Percentiles rank a stretch among this genome's conserved stretches.
Conservation (phyloP, 1,140 invertebrate species). For the Drosophila santomea region DNA sequence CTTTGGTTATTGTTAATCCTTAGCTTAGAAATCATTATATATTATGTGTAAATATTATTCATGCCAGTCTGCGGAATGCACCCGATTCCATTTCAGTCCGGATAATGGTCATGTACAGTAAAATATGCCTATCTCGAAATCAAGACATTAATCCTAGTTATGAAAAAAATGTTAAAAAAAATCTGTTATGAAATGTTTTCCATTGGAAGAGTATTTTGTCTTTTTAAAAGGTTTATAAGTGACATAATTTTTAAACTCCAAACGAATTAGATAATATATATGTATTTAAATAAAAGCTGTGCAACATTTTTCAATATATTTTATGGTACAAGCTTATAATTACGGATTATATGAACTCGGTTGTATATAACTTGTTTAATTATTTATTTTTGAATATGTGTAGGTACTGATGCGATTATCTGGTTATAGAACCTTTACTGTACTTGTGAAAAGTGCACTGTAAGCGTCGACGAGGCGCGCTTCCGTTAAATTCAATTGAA, state of each 20-base stretch:
- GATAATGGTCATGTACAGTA: constrained; percentile 12
- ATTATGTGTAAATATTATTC: constrained; percentile 52
- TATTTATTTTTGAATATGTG: no score
- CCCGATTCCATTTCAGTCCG: constrained; percentile 16
- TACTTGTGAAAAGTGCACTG: constrained; percentile 8
- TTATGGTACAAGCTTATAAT: no score
- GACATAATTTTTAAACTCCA: neutral
- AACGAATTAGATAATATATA: neutral
- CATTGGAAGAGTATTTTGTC: neutral
- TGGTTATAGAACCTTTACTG: neutral
- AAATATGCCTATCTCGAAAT: neutral
- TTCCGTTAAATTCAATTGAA: constrained; percentile 77
- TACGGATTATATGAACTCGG: no score
- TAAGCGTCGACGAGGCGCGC: constrained; percentile 45
- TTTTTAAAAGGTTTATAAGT: neutral
- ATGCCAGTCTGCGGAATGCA: constrained; percentile 6
- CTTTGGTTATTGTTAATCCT: constrained; percentile 49
- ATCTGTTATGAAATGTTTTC: neutral
- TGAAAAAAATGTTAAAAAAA: neutral
- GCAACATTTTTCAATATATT: no score
- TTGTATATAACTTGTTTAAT: no score
- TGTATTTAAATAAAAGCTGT: neutral
- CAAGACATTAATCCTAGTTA: neutral
- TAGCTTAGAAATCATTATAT: constrained; percentile 57
- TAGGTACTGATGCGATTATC: no score